A percentile compares a stretch with the other conserved stretches of the same genome.
These are phyloP conservation scores for Tor tambroides DNA, from an alignment of 2,113 vertebrate genomes.

Conservation along the genomic window DNA sequence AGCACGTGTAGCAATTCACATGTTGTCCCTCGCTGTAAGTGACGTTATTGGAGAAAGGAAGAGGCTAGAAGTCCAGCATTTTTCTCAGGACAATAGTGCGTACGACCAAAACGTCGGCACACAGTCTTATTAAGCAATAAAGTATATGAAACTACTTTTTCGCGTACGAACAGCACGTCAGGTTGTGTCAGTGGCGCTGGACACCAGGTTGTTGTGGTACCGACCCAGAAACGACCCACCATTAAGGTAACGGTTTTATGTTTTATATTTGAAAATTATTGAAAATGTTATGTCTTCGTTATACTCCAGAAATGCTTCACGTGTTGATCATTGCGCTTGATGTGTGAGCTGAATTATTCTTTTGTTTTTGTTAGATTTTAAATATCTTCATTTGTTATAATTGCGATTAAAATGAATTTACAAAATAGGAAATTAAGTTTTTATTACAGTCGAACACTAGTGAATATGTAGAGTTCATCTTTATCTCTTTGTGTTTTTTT, in stretches of 20 bases:
- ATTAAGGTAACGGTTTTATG: conserved; percentile 3
- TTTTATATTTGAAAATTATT: neutral
- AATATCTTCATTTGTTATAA: too few relatives aligned
- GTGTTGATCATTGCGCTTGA: neutral
- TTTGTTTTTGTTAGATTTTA: too few relatives aligned
- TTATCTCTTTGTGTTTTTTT: neutral
- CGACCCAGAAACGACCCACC: conserved; percentile 20
- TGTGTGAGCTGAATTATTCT: neutral
- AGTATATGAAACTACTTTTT: neutral
- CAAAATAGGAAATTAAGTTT: neutral
- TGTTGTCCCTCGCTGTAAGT: conserved; percentile 53
- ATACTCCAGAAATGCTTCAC: neutral
- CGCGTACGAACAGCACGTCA: neutral
- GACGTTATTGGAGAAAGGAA: conserved; percentile 34
- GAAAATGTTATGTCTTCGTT: neutral
- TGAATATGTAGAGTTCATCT: neutral
- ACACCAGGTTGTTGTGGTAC: conserved; percentile 5
- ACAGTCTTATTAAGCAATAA: neutral
- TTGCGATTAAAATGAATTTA: neutral
- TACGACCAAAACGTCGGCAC: neutral
- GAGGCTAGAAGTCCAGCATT: neutral
- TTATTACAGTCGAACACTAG: neutral
- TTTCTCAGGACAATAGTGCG: neutral
- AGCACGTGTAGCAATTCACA: conserved; percentile 69
- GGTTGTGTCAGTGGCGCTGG: too few relatives aligned